Percentiles rank a stretch among this genome's conserved stretches.
Conservation (phyloP, 2,113 vertebrate genomes). For the Ascaphus truei region DNA sequence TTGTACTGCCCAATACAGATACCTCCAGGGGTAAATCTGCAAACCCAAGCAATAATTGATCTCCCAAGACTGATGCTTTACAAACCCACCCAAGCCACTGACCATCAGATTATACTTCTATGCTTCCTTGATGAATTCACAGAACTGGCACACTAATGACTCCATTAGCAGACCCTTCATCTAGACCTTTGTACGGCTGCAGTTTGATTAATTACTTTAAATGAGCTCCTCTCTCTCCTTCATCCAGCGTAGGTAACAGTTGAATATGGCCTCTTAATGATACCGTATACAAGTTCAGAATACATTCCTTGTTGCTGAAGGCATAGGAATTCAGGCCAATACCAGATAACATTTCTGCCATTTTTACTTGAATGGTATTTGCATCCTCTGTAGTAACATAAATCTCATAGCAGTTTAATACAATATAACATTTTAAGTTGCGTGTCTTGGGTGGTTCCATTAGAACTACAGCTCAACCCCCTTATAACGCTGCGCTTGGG, state of each 20-base stretch:
- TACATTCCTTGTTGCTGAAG: neutral
- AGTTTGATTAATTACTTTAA: constrained; percentile 52
- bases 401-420: neutral
- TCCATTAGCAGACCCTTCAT: constrained; percentile 51
- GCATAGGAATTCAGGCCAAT: neutral
- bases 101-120: constrained; percentile 31
- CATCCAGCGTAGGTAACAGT: neutral
- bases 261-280: constrained; percentile 16
- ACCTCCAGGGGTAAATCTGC: constrained; percentile 5
- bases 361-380: neutral
- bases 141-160: constrained; percentile 43
- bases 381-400: neutral
- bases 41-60: neutral
- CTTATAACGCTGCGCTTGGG: no score
- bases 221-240: constrained; percentile 30
- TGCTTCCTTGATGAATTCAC: constrained; percentile 39
- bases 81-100: constrained; percentile 33
- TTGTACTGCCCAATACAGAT: constrained; percentile 9
- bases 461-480: neutral
- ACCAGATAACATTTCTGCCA: neutral
- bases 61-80: neutral
- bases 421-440: neutral
- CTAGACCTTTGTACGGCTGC: constrained; percentile 31
- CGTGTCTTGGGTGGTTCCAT: neutral
- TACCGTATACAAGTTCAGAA: constrained; percentile 13